A percentile compares a stretch with the other conserved stretches of the same genome.
Evolutionary conservation across 2,888 invertebrate genomes (phyloP).

Genomic region (Tetrapedia diversipes): DNA sequence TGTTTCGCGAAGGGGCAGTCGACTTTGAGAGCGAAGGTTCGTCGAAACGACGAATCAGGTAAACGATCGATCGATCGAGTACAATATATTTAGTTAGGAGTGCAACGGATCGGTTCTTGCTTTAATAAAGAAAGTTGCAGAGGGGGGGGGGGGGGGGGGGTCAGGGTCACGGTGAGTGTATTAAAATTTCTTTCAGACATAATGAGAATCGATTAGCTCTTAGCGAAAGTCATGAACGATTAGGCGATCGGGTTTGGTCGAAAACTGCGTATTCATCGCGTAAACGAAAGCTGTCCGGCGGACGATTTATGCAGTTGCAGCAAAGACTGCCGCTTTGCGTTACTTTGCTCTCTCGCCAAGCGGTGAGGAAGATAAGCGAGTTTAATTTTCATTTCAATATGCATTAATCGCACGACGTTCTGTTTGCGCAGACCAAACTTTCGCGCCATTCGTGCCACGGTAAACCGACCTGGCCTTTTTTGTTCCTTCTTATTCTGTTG

Average conservation of each 20-base stretch:
- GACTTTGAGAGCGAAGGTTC: slow-evolving; percentile 29
- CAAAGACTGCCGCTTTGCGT: slow-evolving; percentile 35
- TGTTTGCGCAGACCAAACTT: slow-evolving; percentile 46
- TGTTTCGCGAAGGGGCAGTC: slow-evolving; percentile 25
- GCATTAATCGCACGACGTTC: slow-evolving; percentile 49
- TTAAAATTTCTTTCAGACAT: slow-evolving; percentile 9
- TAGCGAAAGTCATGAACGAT: slow-evolving; percentile 5
- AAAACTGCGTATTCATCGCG: slow-evolving; percentile 1
- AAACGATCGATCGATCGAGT: slow-evolving; percentile 51
- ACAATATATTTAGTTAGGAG: slow-evolving; percentile 38
- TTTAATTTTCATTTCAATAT: slow-evolving; percentile 61
- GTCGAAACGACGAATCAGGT: slow-evolving; percentile 14
- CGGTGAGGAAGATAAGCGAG: slow-evolving; percentile 39
- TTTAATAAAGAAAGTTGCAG: slow-evolving; percentile 45
- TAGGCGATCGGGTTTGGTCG: background rate
- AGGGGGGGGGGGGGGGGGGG: background rate
- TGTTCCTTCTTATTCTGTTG: background rate
- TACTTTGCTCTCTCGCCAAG: slow-evolving; percentile 15
- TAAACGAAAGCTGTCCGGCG: slow-evolving; percentile 12
- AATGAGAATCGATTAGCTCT: background rate
- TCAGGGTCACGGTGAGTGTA: slow-evolving; percentile 9
- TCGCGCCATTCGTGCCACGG: background rate
- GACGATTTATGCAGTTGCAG: slow-evolving; percentile 27
- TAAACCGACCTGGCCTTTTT: background rate
- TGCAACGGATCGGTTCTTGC: slow-evolving; percentile 10